Evolutionary conservation across 2,113 vertebrate species (phyloP).

Genomic region (Cardinalis cardinalis): DNA sequence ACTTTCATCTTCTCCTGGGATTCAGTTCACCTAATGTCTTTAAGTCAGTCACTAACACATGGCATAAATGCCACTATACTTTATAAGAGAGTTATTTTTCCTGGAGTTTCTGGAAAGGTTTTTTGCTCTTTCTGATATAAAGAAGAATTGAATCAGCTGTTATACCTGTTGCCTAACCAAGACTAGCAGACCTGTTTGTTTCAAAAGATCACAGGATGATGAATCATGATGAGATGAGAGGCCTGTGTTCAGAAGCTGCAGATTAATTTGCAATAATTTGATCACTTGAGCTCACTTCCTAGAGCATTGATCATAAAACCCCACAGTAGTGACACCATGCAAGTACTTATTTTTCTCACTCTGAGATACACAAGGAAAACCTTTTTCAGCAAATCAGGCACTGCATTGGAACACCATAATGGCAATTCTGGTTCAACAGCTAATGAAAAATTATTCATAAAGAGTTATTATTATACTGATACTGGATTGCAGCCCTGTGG

Average conservation of each 20-base stretch:
- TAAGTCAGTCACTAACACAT: not conserved
- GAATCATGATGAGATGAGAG: not conserved
- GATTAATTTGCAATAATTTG: slow-evolving; percentile 20
- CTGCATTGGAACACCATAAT: not conserved
- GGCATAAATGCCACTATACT: not conserved
- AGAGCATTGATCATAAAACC: not conserved
- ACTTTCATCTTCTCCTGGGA: not conserved
- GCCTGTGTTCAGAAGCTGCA: not conserved
- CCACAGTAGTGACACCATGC: not conserved
- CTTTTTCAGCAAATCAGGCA: not conserved
- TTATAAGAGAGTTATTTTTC: not conserved
- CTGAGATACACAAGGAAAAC: not conserved
- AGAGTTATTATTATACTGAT: not conserved
- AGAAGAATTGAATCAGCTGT: not conserved
- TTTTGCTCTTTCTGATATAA: not conserved
- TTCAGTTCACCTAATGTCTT: not conserved
- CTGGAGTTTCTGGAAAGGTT: not conserved
- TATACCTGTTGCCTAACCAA: not conserved
- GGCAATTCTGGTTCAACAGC: not conserved
- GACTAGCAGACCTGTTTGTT: not conserved
- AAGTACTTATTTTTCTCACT: not conserved
- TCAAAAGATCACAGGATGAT: not conserved
- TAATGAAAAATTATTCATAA: not conserved
- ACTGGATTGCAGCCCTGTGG: not conserved
- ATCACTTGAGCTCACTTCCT: not conserved